Evolutionary conservation across 2,113 vertebrate species (phyloP).

Genomic region (Engystomops pustulosus): DNA sequence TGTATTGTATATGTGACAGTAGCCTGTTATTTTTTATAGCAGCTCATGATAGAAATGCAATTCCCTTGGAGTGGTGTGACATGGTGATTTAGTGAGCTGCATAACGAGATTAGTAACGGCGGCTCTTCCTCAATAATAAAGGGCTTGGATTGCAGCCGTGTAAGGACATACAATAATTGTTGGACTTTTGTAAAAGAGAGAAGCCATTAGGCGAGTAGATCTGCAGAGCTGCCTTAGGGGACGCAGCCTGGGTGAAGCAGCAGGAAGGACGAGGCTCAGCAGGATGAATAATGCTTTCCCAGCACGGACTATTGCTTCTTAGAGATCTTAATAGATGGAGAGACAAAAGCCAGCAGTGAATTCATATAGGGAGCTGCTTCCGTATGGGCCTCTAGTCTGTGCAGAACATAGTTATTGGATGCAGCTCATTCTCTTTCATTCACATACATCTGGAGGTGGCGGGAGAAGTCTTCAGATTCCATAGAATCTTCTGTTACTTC

Average conservation of each 20-base stretch:
- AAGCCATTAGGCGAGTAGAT: slow-evolving; percentile 17
- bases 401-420: not conserved
- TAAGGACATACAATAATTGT: not conserved
- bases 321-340: slow-evolving; percentile 14
- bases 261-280: slow-evolving; percentile 28
- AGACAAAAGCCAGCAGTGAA: slow-evolving; percentile 35
- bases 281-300: slow-evolving; percentile 27
- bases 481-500: too few relatives aligned
- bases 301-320: slow-evolving; percentile 13
- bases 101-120: not conserved
- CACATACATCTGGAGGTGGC: not conserved
- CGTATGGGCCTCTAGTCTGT: not conserved
- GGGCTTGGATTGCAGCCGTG: not conserved
- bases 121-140: not conserved
- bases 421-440: slow-evolving; percentile 27
- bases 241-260: slow-evolving; percentile 29
- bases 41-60: not conserved
- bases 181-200: not conserved
- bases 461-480: not conserved
- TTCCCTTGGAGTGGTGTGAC: not conserved
- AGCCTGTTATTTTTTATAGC: too few relatives aligned
- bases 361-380: slow-evolving; percentile 6
- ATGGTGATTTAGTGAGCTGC: too few relatives aligned
- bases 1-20: too few relatives aligned
- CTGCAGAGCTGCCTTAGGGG: slow-evolving; percentile 15